phyloP scores from a whole-genome alignment of 2,797 vertebrate species.

The Buphagus erythrorhynchus region DNA sequence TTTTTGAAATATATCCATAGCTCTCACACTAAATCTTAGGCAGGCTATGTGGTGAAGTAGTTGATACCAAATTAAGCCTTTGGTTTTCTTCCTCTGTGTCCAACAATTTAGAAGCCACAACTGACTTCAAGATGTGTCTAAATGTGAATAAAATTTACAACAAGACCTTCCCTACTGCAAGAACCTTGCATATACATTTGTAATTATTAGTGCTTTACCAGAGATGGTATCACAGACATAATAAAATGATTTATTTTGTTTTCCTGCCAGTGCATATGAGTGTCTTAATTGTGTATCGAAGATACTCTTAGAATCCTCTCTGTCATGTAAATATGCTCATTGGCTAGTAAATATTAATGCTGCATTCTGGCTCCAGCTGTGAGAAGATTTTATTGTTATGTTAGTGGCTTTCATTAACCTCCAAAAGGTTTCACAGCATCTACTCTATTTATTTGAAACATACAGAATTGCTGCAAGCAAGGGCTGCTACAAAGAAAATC shows the following conservation, averaged over 20 bases:
- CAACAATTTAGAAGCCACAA: background rate
- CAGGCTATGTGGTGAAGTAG: background rate
- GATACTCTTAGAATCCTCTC: conserved; percentile 45
- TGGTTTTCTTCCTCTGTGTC: background rate
- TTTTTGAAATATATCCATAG: background rate
- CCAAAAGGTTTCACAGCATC: conserved; percentile 43
- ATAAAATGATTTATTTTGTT: conserved; percentile 59
- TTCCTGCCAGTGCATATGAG: conserved; percentile 25
- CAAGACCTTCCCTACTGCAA: conserved; percentile 36
- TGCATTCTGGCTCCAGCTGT: conserved; percentile 57
- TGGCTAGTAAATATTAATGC: conserved; percentile 67
- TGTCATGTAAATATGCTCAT: conserved; percentile 57
- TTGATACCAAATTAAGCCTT: background rate
- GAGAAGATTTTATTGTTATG: conserved; percentile 57
- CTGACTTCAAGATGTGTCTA: background rate
- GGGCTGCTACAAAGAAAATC: conserved; percentile 8
- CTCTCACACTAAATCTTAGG: background rate
- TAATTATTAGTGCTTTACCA: conserved; percentile 52
- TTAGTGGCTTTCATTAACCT: conserved; percentile 69
- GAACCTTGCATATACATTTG: conserved; percentile 9
- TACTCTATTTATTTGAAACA: conserved; percentile 68
- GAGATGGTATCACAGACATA: conserved; percentile 43
- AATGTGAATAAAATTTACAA: background rate
- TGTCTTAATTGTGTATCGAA: conserved; percentile 59
- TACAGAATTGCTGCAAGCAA: conserved; percentile 47